Percentiles rank a stretch among this genome's conserved stretches.
These are phyloP conservation scores for Anthoscopus minutus DNA, from an alignment of 2,113 vertebrate species.

Conservation along the genomic window DNA sequence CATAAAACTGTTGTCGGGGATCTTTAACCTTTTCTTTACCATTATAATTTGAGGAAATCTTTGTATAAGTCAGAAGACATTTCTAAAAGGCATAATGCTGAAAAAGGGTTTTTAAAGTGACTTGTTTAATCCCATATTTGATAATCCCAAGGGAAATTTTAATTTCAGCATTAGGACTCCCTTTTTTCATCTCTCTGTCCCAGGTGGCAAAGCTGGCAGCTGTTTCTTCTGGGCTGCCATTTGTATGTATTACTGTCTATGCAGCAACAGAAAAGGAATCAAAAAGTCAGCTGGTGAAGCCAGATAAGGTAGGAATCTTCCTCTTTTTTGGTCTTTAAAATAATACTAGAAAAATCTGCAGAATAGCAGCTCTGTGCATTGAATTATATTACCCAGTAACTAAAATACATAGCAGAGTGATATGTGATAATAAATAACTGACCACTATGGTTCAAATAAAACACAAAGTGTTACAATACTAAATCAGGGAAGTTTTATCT, in stretches of 20 bases:
- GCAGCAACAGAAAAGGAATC: conserved; percentile 58
- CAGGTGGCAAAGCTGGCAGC: conserved; percentile 79
- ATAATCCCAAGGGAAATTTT: not conserved
- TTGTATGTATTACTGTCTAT: conserved; percentile 72
- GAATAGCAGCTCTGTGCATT: not conserved
- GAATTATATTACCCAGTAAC: not conserved
- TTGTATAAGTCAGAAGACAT: not conserved
- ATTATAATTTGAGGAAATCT: not conserved
- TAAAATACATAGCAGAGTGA: not conserved
- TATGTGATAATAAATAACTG: not conserved
- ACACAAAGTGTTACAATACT: not conserved
- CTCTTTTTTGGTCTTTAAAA: not conserved
- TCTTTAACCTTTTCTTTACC: not conserved
- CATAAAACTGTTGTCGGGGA: not conserved
- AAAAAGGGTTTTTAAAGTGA: not conserved
- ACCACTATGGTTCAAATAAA: not conserved
- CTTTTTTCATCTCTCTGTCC: not conserved
- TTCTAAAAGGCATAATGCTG: not conserved
- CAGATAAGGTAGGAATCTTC: conserved; percentile 71
- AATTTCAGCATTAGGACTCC: not conserved
- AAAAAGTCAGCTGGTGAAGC: conserved; percentile 57
- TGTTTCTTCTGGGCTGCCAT: conserved; percentile 73
- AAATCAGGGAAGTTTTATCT: not conserved
- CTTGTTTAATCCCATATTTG: not conserved
- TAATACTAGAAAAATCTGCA: not conserved